Evolutionary conservation across 1,140 invertebrate species (phyloP).

Genomic region (Sitobion miscanthi): DNA sequence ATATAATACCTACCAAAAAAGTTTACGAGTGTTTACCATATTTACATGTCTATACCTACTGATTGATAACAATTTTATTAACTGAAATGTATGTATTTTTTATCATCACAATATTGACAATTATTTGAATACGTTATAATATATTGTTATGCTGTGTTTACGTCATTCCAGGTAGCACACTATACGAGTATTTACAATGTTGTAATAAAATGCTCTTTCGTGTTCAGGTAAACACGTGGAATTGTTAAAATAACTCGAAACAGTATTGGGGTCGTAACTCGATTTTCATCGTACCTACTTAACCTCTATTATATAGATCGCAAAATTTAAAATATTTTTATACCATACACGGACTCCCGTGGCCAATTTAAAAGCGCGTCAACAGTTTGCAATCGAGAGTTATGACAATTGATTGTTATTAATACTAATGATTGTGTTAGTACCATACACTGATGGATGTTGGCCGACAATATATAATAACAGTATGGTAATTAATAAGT

Average conservation of each 20-base stretch:
- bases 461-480: not conserved
- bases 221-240: not conserved
- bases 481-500: not conserved
- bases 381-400: not conserved
- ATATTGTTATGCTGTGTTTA: no score
- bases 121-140: no score
- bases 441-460: slow-evolving; percentile 5
- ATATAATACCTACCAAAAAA: no score
- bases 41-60: no score
- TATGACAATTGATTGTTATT: slow-evolving; percentile 17
- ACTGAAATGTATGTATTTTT: no score
- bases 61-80: no score
- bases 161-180: no score
- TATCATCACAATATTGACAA: no score
- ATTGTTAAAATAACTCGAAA: not conserved
- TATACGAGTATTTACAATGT: no score
- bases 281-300: not conserved
- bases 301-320: not conserved
- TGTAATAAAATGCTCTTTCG: not conserved
- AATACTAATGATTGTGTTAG: not conserved
- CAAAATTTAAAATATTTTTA: not conserved
- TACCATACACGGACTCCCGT: not conserved
- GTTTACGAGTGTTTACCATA: no score
- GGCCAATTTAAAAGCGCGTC: not conserved
- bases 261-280: not conserved